Conservation (phyloP, 2,888 invertebrate species). For the Argynnis bischoffii region DNA sequence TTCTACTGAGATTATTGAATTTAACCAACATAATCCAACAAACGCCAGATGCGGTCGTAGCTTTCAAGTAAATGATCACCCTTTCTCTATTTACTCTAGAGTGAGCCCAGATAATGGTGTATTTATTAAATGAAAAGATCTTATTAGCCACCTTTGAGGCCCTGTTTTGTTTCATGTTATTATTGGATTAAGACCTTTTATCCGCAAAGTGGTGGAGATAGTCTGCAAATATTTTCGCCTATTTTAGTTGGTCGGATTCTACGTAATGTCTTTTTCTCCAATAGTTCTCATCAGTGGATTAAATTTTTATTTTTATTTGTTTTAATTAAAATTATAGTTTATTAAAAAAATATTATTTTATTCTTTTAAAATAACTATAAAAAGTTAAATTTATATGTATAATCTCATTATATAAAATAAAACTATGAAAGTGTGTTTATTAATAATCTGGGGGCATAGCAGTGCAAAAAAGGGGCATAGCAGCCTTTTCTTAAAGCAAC, state of each 20-base stretch:
- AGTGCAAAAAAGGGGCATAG: too few relatives aligned
- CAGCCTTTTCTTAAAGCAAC: too few relatives aligned
- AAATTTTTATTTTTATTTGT: conserved; percentile 1
- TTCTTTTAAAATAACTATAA: too few relatives aligned
- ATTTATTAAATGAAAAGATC: conserved; percentile 62
- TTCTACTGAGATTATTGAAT: conserved; percentile 72
- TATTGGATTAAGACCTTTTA: conserved; percentile 39
- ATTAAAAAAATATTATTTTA: too few relatives aligned
- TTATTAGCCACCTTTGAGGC: conserved; percentile 48
- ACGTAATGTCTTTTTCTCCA: conserved; percentile 3
- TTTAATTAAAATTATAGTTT: neutral
- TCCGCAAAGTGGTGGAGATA: conserved; percentile 50
- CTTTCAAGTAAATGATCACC: conserved; percentile 64
- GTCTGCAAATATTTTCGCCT: conserved; percentile 49
- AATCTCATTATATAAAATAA: too few relatives aligned
- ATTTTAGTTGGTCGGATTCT: neutral
- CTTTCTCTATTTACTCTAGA: conserved; percentile 55
- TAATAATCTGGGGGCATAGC: too few relatives aligned
- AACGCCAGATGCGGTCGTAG: conserved; percentile 67
- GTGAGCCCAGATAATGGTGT: conserved; percentile 55
- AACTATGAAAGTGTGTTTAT: too few relatives aligned
- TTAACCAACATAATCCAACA: conserved; percentile 70
- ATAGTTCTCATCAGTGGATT: neutral
- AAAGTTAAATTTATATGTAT: too few relatives aligned
- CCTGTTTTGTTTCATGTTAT: conserved; percentile 46